Base-by-base conservation (phyloP, 2,113 vertebrate genomes). In the Drymodes brunneopygia region DNA sequence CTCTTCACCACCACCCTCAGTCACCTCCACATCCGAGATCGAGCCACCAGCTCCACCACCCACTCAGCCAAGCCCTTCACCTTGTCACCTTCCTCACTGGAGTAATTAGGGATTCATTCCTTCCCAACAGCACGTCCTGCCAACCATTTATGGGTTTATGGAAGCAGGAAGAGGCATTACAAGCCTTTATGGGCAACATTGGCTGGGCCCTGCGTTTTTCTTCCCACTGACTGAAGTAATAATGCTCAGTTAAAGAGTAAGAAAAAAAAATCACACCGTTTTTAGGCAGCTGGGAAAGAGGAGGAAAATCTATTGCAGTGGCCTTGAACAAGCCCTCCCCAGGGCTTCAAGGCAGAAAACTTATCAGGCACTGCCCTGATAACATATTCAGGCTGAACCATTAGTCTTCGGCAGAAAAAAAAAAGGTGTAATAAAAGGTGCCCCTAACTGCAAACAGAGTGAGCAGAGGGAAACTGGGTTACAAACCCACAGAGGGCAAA, bases 271-370 rank as follows among this genome's bases (percentile, higher is more conserved):
- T n/a, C 75, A 78, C 40, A 64, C 19, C 44, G 4, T 58, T 92
- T 83, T 64, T 73, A 51, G 40, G 79, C 71, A 92, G 80, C 83
- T 70, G 27, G 47, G 50, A 81, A 86, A 86, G 80, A 86, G 23
- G 27, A 86, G 65, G 73, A 84, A 94, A 92, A 94, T 86, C 82
- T 83, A 94, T 73, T 74, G 83, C 94, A 60, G 75, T 8, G 66
- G 82, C 88, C 64, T 91, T 74, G 86, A 70, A 38, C 83, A 86
- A 81, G 70, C 3, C 0, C 71, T 86, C 88, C 79, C 86, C 44
- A 28, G 86, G 86, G 91, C 86, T 92, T 90, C 0, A 0, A 83
- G 80, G 80, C 60, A 92, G 67, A 93, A 81, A 90, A 92, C 91
- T 81, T 80, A 92, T 80, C 92, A 88, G 74, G n/a, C 75, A 31